Evolutionary conservation across 2,888 invertebrate species (phyloP), one percentile per base, ranked within the genome.

Genomic region (Andrena hattorfiana): DNA sequence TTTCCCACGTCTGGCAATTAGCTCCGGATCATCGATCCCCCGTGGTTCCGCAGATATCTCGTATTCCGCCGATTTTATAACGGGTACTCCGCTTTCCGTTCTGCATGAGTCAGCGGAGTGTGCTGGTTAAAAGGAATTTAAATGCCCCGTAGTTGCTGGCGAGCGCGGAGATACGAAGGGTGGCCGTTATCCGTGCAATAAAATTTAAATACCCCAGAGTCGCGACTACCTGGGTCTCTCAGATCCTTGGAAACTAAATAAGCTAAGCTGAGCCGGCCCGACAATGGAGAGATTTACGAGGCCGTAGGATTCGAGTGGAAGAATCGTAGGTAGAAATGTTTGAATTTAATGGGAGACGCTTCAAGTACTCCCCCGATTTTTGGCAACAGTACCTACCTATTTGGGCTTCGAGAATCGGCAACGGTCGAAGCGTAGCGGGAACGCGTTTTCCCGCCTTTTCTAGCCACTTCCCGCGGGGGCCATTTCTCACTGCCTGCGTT

Each of bases 1-100:
- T 49, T 70, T 81, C 81, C 28, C 82, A 82, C 81, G 67, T 30
- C 56, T 2, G 13, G n/a, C 8, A 68, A 66, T 70, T 56, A 56
- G 48, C 16, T 13, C 20, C 2, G 74, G 26, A 1, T 26, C 20
- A 67, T 75, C 54, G 54, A 26, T 67, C 35, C 8, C 5, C 20
- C 8, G 4, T n/a, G 6, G 49, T 6, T 2, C 4, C 10, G 8
- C 6, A 6, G n/a, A 20, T 32, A 56, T 26, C 20, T 8, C 7
- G 20, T 26, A 26, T 23, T 56, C 10, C 4, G 23, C 4, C 3
- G 51, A 49, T 70, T 28, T 30, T 60, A 13, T 28, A 42, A 28
- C 28, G 8, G 30, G 16, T 30, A 54, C 48, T 32, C 49, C 16
- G 4, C 30, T 42, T 7, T 28, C 6, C 23, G 20, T 8, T 28